Conservation (phyloP, 30 jellyfish, hydroid and myxozoan genomes). For the Hydra vulgaris region DNA sequence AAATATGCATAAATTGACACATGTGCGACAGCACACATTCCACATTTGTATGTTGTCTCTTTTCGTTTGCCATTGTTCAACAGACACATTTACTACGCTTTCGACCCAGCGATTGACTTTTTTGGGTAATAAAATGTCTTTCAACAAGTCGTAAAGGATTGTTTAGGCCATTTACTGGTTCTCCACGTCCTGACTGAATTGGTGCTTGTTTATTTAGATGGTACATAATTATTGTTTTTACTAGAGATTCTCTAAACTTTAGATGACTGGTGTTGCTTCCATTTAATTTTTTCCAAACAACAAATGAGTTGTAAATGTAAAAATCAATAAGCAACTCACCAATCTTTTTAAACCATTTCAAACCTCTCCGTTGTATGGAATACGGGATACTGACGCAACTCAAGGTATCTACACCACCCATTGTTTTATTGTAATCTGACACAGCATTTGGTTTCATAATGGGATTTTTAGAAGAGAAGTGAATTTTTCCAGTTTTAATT, state of each 20-base stretch:
- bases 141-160: background rate
- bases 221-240: background rate
- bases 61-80: too few relatives aligned
- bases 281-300: slow-evolving; percentile 4
- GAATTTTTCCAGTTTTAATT: background rate
- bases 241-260: too few relatives aligned
- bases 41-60: too few relatives aligned
- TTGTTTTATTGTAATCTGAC: slow-evolving; percentile 16
- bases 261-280: too few relatives aligned
- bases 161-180: background rate
- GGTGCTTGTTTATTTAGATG: slow-evolving; percentile 1
- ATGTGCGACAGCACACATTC: too few relatives aligned
- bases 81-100: background rate
- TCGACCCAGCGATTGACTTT: background rate
- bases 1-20: too few relatives aligned
- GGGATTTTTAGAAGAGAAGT: background rate
- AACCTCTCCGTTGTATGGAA: background rate
- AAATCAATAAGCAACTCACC: slow-evolving; percentile 25
- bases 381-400: slow-evolving; percentile 18
- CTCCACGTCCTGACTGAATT: background rate
- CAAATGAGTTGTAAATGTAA: background rate
- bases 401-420: slow-evolving; percentile 20
- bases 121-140: background rate
- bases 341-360: background rate
- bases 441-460: slow-evolving; percentile 19